phyloP scores from a whole-genome alignment of 2,113 vertebrate genomes.

The Agelaius phoeniceus region DNA sequence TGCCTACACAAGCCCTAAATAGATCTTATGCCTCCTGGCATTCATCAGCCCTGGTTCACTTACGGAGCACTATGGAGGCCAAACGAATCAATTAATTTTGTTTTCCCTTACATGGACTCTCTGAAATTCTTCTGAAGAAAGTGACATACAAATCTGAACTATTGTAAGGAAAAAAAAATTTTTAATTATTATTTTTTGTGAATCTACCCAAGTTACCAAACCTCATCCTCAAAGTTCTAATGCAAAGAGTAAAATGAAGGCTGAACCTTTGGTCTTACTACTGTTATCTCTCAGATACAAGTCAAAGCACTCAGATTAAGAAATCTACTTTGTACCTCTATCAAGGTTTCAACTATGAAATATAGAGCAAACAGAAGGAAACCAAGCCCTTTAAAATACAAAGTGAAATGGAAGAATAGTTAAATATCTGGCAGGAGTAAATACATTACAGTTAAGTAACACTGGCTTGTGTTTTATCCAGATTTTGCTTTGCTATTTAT shows the following conservation, averaged over 20 bases:
- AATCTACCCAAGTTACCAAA: not conserved
- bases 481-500: not conserved
- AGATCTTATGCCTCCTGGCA: not conserved
- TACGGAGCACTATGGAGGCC: fast-evolving
- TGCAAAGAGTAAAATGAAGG: not conserved
- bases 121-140: not conserved
- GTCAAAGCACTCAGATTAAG: not conserved
- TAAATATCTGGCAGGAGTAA: not conserved
- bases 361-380: not conserved
- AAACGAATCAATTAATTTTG: not conserved
- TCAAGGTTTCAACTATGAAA: not conserved
- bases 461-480: not conserved
- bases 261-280: not conserved
- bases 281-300: not conserved
- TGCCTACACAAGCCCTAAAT: not conserved
- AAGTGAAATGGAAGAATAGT: not conserved
- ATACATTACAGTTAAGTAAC: not conserved
- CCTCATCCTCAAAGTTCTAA: not conserved
- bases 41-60: not conserved
- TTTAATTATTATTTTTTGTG: not conserved
- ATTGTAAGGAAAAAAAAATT: not conserved
- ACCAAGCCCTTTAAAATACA: not conserved
- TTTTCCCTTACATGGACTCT: not conserved
- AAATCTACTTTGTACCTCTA: not conserved
- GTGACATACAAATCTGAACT: not conserved